Percentiles rank a stretch among this genome's conserved stretches.
Evolutionary conservation across 2,888 invertebrate species (phyloP).

Genomic region (Eledone cirrhosa): DNA sequence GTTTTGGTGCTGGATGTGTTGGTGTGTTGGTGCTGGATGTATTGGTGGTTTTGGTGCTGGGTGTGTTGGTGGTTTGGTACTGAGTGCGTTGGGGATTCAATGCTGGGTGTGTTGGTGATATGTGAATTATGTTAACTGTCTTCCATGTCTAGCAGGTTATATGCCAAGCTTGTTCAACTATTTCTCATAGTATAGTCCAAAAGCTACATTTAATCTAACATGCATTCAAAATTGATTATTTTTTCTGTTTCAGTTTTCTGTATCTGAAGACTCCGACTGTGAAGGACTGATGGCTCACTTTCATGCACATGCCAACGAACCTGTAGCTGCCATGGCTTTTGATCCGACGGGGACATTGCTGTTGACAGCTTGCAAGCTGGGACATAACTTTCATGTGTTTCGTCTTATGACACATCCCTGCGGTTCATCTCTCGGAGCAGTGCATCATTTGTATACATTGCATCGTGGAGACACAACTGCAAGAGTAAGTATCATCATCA

Average conservation of each 20-base stretch:
- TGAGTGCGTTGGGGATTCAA: too few relatives aligned
- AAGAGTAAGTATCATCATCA: slow-evolving; percentile 76
- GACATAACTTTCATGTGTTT: slow-evolving; percentile 96
- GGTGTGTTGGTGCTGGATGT: too few relatives aligned
- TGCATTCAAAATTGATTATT: too few relatives aligned
- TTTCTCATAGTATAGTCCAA: too few relatives aligned
- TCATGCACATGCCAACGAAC: slow-evolving; percentile 77
- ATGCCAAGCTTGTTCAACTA: too few relatives aligned
- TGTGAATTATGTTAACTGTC: too few relatives aligned
- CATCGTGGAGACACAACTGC: slow-evolving; percentile 96
- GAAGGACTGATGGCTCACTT: slow-evolving; percentile 70
- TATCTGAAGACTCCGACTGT: slow-evolving; percentile 72
- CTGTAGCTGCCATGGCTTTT: slow-evolving; percentile 88
- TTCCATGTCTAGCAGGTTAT: too few relatives aligned
- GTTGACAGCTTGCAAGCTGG: slow-evolving; percentile 89
- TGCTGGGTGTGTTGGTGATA: too few relatives aligned
- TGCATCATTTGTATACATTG: slow-evolving; percentile 89
- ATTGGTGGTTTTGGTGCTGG: too few relatives aligned
- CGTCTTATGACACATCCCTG: slow-evolving; percentile 91
- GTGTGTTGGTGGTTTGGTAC: too few relatives aligned
- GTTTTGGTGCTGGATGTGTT: too few relatives aligned
- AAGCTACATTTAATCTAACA: too few relatives aligned
- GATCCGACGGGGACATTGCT: slow-evolving; percentile 89
- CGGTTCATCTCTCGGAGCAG: slow-evolving; percentile 80
- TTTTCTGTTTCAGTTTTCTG: slow-evolving; percentile 67